A percentile compares a stretch with the other conserved stretches of the same genome.
Evolutionary conservation across 2,888 invertebrate genomes (phyloP).

Genomic region (Listrodromus nycthemerus): DNA sequence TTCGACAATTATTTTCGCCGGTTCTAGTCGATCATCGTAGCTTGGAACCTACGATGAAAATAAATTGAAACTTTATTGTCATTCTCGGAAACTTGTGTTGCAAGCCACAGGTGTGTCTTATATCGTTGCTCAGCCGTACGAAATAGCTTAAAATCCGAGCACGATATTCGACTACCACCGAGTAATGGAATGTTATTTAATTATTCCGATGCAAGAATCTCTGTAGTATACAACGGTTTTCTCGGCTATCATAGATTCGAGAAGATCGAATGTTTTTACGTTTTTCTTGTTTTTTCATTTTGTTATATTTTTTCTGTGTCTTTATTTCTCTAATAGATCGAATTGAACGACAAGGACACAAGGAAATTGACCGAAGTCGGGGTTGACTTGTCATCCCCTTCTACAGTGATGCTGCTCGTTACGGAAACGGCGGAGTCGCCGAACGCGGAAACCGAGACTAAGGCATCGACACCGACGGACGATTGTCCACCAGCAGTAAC

Average conservation of each 20-base stretch:
- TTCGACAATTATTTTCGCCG: neutral
- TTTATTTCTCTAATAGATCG: conserved; percentile 77
- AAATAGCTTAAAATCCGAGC: neutral
- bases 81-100: neutral
- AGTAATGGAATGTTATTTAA: neutral
- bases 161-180: neutral
- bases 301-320: conserved; percentile 9
- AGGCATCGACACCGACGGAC: conserved; percentile 30
- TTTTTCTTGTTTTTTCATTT: conserved; percentile 5
- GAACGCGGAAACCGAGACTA: conserved; percentile 39
- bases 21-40: neutral
- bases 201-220: neutral
- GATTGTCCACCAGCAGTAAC: conserved; percentile 6
- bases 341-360: conserved; percentile 83
- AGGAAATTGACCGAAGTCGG: conserved; percentile 85
- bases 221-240: neutral
- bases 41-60: neutral
- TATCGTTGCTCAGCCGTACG: neutral
- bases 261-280: neutral
- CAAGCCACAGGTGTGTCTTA: neutral
- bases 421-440: conserved; percentile 56
- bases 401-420: conserved; percentile 50
- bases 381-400: conserved; percentile 78
- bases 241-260: neutral
- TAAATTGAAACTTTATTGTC: neutral